A percentile compares a stretch with the other conserved stretches of the same genome.
These are phyloP conservation scores for Diaprepes abbreviatus DNA, from an alignment of 2,888 invertebrate species.

Conservation along the genomic window DNA sequence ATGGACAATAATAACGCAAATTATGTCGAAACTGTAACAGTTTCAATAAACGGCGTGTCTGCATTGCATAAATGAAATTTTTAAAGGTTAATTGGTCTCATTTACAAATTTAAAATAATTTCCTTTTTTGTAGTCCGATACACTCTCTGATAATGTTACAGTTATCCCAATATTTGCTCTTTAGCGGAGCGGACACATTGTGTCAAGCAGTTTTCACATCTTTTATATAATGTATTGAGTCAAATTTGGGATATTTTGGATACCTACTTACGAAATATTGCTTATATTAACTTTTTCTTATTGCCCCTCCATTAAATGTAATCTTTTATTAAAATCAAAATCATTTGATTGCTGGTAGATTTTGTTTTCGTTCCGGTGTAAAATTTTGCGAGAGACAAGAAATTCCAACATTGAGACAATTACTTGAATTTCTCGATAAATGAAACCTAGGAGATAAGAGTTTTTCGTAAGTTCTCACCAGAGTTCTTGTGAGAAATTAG, in stretches of 20 bases:
- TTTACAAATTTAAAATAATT: constrained; percentile 45
- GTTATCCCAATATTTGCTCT: constrained; percentile 12
- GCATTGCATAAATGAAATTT: constrained; percentile 41
- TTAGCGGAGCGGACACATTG: constrained; percentile 3
- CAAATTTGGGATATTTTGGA: too few species aligned
- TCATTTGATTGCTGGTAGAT: too few species aligned
- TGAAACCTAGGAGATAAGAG: too few species aligned
- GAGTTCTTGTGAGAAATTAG: too few species aligned
- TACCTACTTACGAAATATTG: constrained; percentile 2
- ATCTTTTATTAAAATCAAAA: too few species aligned
- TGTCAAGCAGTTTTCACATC: constrained; percentile 16
- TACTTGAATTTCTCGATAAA: too few species aligned
- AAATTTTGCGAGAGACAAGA: too few species aligned
- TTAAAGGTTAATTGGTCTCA: constrained; percentile 50
- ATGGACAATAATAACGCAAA: constrained; percentile 44
- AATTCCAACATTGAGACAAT: too few species aligned
- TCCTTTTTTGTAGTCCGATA: constrained; percentile 37
- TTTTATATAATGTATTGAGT: not conserved
- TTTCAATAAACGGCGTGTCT: constrained; percentile 40
- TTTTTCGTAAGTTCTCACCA: too few species aligned
- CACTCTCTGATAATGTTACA: constrained; percentile 25
- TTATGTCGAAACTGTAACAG: constrained; percentile 47
- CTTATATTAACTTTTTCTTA: too few species aligned
- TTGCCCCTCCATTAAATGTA: too few species aligned
- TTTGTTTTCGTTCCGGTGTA: too few species aligned